Evolutionary conservation across 2,113 vertebrate genomes (phyloP).

Genomic region (Rhynchomys soricoides): DNA sequence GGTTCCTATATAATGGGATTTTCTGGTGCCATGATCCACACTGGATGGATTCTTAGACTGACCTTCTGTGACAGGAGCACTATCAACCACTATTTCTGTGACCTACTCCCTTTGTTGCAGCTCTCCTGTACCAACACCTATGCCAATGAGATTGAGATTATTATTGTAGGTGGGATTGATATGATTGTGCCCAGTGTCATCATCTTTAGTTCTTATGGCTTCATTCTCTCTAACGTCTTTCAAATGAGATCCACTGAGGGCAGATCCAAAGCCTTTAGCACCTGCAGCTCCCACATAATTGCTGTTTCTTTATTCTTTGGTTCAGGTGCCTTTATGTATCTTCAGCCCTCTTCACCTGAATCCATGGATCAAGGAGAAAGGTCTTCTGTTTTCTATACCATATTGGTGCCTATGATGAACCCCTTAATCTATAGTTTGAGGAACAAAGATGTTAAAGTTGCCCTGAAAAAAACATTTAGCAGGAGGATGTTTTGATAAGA

Average conservation of each 20-base stretch:
- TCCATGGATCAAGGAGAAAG: constrained; percentile 17
- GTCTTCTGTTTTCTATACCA: constrained; percentile 43
- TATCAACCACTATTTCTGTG: constrained; percentile 56
- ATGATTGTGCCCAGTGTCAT: background rate
- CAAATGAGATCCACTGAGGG: background rate
- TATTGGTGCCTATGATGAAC: background rate
- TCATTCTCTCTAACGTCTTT: background rate
- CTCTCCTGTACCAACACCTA: constrained; percentile 18
- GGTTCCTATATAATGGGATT: background rate
- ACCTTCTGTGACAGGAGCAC: background rate
- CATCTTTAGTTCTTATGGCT: constrained; percentile 20
- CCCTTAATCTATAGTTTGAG: constrained; percentile 37
- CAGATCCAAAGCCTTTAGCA: constrained; percentile 35
- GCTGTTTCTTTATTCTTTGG: constrained; percentile 51
- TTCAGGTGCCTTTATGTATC: constrained; percentile 40
- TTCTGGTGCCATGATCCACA: background rate
- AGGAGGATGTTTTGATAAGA: background rate
- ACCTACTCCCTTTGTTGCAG: background rate
- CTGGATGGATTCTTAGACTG: background rate
- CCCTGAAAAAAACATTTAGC: background rate
- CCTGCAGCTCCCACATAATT: constrained; percentile 38
- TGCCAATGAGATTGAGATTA: background rate
- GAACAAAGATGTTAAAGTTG: constrained; percentile 52
- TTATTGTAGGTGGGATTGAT: background rate
- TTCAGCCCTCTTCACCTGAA: background rate